phyloP scores from a whole-genome alignment of 2,888 invertebrate genomes.

The Alcis repandata region DNA sequence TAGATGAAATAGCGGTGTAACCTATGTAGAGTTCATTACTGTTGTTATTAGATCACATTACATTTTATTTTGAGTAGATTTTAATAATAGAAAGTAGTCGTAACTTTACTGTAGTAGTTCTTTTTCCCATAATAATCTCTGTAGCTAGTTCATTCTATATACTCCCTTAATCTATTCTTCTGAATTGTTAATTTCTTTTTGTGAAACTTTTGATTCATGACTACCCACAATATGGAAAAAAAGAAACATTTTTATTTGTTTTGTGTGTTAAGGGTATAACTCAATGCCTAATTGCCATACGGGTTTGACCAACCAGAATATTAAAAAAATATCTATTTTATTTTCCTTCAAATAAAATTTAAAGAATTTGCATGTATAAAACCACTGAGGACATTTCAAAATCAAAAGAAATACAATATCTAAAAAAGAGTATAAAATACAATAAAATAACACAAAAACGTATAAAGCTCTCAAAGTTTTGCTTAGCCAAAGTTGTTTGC shows the following conservation, averaged over 20 bases:
- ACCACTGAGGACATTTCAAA: too few species aligned
- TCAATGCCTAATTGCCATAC: neutral
- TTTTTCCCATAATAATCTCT: constrained; percentile 27
- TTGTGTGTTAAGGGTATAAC: neutral
- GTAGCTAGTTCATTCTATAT: constrained; percentile 31
- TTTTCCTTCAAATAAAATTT: neutral
- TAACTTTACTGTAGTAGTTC: constrained; percentile 18
- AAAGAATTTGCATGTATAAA: too few species aligned
- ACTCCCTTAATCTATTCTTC: constrained; percentile 9
- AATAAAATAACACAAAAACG: neutral
- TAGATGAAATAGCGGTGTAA: constrained; percentile 28
- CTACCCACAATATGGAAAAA: constrained; percentile 5
- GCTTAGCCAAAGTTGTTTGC: neutral
- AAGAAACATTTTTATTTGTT: neutral
- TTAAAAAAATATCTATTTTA: neutral
- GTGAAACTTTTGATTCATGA: neutral
- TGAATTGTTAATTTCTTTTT: constrained; percentile 4
- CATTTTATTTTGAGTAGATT: constrained; percentile 25
- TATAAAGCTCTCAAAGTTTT: neutral
- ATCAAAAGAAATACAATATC: too few species aligned
- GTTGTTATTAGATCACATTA: constrained; percentile 35
- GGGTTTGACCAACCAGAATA: neutral
- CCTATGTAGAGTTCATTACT: constrained; percentile 32
- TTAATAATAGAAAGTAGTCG: constrained; percentile 27
- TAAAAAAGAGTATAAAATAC: neutral